Base-by-base conservation (phyloP, 2,888 invertebrate species). In the Tipula lateralis region DNA sequence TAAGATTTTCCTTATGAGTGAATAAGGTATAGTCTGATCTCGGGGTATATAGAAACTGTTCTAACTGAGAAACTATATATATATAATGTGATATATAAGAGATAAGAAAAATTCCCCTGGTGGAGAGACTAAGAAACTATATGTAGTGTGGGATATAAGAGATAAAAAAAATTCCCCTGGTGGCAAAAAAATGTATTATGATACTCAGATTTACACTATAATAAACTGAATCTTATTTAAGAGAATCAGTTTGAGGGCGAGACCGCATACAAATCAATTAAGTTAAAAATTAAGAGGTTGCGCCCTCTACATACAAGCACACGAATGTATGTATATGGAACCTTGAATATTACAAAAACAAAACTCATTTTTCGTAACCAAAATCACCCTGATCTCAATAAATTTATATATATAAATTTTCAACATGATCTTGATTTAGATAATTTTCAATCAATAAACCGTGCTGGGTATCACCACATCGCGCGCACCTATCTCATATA, bases 401-500 rank as follows among this genome's bases (percentile, higher is more conserved):
- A 50, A 66, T 16, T 16, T 16, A 12, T 24, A 24, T n/a, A 16
- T n/a, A 44, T 44, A 66, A 66, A 66, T 9, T 66, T 66, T 66
- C 24, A 66, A 66, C 66, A 66, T 66, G 66, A 66, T 66, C 66
- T 66, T 66, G 12, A 66, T 66, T 66, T 66, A 66, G 66, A 66
- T 66, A 66, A 66, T 24, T 66, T 66, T 19, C 66, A 66, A 66
- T 66, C 66, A 66, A 66, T 66, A n/a, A n/a, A 66, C 66, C 66
- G 66, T 66, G 66, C 66, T 66, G 66, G 24, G 66, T 12, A 66
- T 66, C 66, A 66, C 19, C 66, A 66, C 24, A 66, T 66, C 66
- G 5, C 24, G 66, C 66, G 66, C n/a, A n/a, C 24, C 66, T 66
- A 66, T 24, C 66, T 66, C 24, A 66, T n/a, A n/a, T n/a, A 66